These are phyloP conservation scores for Torymus texanus DNA, from an alignment of 2,888 invertebrate genomes.

Conservation along the genomic window DNA sequence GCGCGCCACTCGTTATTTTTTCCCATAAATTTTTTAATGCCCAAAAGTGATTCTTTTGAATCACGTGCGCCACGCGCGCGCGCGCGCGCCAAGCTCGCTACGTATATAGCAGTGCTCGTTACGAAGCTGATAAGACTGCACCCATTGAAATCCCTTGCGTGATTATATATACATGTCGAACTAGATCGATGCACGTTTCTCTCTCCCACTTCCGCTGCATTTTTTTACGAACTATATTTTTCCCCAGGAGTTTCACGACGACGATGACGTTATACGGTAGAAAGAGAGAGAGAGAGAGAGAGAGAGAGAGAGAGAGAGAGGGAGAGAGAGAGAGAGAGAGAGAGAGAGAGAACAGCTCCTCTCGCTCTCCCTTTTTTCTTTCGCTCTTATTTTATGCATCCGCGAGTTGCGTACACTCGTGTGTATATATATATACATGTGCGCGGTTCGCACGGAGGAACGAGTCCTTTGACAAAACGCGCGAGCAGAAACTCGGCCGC, in stretches of 20 bases:
- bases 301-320: neutral
- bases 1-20: conserved; percentile 36
- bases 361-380: neutral
- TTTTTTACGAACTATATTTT: neutral
- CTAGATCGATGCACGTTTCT: too few relatives aligned
- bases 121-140: conserved; percentile 19
- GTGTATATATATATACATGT: too few relatives aligned
- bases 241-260: neutral
- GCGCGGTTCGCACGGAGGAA: conserved; percentile 18
- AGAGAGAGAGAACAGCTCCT: neutral
- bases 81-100: neutral
- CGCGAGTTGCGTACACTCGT: conserved; percentile 8
- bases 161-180: too few relatives aligned
- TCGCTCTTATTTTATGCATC: conserved; percentile 45
- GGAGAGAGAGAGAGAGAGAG: neutral
- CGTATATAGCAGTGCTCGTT: conserved; percentile 1
- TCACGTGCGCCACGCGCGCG: neutral
- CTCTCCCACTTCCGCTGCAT: too few relatives aligned
- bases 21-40: conserved; percentile 49
- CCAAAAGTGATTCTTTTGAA: conserved; percentile 21
- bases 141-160: conserved; percentile 9
- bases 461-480: conserved; percentile 52
- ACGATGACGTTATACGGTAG: neutral
- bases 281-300: neutral
- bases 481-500: conserved; percentile 41